These are phyloP conservation scores for Drosophila leonis DNA, from an alignment of 2,888 invertebrate species.

Conservation along the genomic window DNA sequence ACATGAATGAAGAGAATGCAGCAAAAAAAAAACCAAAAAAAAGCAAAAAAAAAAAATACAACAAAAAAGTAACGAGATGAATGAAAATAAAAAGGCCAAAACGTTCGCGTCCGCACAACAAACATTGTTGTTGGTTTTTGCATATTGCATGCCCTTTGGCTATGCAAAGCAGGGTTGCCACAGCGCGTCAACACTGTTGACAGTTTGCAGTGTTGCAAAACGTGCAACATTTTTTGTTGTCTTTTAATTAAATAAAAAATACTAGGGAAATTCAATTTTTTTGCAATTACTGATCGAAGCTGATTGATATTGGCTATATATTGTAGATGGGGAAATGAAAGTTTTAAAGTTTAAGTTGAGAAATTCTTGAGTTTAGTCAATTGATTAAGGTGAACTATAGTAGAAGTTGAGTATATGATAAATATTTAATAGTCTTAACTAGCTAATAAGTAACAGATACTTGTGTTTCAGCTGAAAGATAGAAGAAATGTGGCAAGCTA, in stretches of 20 bases:
- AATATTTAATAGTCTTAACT: not conserved
- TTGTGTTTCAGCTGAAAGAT: no score
- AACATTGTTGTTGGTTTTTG: conserved; percentile 49
- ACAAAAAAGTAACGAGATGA: conserved; percentile 12
- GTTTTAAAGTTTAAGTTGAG: not conserved
- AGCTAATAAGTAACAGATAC: not conserved
- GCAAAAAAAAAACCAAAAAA: conserved; percentile 11
- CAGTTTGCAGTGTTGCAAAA: conserved; percentile 11
- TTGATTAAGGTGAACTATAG: not conserved
- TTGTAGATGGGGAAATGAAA: not conserved
- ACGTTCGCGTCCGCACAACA: conserved; percentile 49
- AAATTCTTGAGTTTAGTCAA: not conserved
- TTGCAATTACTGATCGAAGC: not conserved
- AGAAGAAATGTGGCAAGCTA: no score
- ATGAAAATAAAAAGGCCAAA: conserved; percentile 34
- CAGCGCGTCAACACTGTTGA: not conserved
- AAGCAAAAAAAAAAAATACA: conserved; percentile 9
- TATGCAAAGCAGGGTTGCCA: conserved; percentile 1
- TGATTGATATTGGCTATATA: not conserved
- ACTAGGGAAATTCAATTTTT: not conserved
- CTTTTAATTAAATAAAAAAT: not conserved
- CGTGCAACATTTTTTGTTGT: not conserved
- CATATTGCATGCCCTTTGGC: conserved; percentile 39
- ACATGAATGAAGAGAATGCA: conserved; percentile 52
- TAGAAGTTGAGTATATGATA: no score